phyloP scores from a whole-genome alignment of 2,888 invertebrate species.

The Microctonus brassicae region DNA sequence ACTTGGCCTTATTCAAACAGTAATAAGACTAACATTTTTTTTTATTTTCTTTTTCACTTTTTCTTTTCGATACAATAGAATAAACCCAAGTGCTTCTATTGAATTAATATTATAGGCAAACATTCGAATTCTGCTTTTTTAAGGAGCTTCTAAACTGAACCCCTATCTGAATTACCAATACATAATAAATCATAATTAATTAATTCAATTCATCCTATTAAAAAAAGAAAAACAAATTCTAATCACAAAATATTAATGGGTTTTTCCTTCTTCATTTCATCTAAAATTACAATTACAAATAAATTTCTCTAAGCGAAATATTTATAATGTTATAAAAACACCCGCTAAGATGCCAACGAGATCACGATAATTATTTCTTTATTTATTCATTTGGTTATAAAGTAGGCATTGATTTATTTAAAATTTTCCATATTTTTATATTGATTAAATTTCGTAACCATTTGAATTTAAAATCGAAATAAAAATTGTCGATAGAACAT shows the following conservation, averaged over 20 bases:
- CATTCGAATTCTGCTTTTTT: conserved; percentile 47
- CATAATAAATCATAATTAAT: background rate
- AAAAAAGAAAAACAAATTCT: background rate
- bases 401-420: background rate
- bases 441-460: background rate
- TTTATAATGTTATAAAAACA: background rate
- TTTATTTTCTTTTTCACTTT: conserved; percentile 19
- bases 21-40: conserved; percentile 2
- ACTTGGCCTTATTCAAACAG: background rate
- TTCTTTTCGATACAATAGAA: conserved; percentile 33
- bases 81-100: conserved; percentile 58
- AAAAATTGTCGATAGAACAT: conserved; percentile 4
- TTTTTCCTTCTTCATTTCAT: background rate
- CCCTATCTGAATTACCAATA: conserved; percentile 25
- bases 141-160: conserved; percentile 59
- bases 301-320: conserved; percentile 6
- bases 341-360: background rate
- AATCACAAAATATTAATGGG: background rate
- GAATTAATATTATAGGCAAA: conserved; percentile 41
- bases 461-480: background rate
- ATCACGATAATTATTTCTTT: conserved; percentile 9
- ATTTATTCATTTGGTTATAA: background rate
- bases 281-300: background rate
- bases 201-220: conserved; percentile 2
- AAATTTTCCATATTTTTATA: background rate